A percentile compares a stretch with the other conserved stretches of the same genome.
phyloP scores from a whole-genome alignment of 2,797 vertebrate genomes.

The Acanthurus leucopareius region DNA sequence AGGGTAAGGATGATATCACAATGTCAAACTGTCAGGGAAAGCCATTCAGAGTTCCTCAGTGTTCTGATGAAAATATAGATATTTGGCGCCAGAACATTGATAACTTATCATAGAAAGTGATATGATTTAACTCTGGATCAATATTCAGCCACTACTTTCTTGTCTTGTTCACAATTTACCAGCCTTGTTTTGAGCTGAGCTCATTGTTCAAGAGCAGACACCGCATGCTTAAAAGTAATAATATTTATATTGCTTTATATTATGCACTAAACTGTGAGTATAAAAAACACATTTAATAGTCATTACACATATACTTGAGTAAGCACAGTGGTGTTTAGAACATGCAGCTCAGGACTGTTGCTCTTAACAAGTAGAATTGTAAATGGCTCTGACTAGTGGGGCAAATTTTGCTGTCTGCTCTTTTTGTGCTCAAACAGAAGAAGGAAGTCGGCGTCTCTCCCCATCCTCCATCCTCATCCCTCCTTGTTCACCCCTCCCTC shows the following conservation, averaged over 20 bases:
- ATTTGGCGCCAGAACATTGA: too few species aligned
- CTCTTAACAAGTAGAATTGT: slow-evolving; percentile 9
- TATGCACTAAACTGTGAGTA: not conserved
- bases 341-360: slow-evolving; percentile 9
- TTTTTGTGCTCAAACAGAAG: slow-evolving; percentile 57
- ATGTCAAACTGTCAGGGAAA: too few species aligned
- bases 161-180: too few species aligned
- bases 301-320: slow-evolving; percentile 16
- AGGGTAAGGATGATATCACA: too few species aligned
- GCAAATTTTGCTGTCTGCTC: slow-evolving; percentile 51
- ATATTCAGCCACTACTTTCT: too few species aligned
- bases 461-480: slow-evolving; percentile 77
- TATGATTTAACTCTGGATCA: too few species aligned
- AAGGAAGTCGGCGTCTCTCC: slow-evolving; percentile 53
- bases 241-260: not conserved
- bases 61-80: too few species aligned
- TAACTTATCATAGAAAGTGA: too few species aligned
- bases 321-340: slow-evolving; percentile 16
- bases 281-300: not conserved
- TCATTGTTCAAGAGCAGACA: too few species aligned
- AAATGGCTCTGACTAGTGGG: slow-evolving; percentile 35
- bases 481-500: slow-evolving; percentile 64
- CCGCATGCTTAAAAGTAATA: not conserved
- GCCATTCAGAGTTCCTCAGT: too few species aligned
- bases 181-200: too few species aligned